phyloP scores from a whole-genome alignment of 1,140 invertebrate genomes.

The Micrasema minimum region DNA sequence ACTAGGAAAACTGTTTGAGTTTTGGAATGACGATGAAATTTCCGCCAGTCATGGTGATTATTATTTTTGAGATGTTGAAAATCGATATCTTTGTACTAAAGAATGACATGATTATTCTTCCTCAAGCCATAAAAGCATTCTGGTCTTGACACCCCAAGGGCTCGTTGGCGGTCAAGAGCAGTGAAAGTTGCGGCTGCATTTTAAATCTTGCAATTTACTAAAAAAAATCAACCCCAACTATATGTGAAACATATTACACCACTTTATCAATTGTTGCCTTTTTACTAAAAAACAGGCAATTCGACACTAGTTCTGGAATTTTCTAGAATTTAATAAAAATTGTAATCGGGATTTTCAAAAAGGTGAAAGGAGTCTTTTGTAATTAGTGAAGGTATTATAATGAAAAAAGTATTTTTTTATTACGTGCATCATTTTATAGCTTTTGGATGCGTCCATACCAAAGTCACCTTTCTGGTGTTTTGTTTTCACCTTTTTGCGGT shows the following conservation, averaged over 20 bases:
- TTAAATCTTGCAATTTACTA: background rate
- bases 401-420: background rate
- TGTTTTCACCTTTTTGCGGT: constrained; percentile 34
- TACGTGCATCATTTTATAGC: constrained; percentile 1
- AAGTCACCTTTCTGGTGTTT: constrained; percentile 26
- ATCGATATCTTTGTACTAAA: background rate
- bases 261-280: background rate
- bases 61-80: background rate
- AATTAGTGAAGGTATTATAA: too few relatives aligned
- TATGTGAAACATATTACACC: background rate
- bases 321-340: background rate
- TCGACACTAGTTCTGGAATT: background rate
- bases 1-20: background rate
- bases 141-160: constrained; percentile 5
- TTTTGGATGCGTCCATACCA: background rate
- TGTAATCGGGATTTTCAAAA: constrained; percentile 5
- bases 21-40: background rate
- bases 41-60: background rate
- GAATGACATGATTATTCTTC: background rate
- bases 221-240: background rate
- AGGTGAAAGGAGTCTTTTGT: background rate
- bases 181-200: constrained; percentile 7
- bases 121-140: background rate
- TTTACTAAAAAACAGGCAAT: background rate
- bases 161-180: constrained; percentile 8